A percentile compares a stretch with the other conserved stretches of the same genome.
Conservation (phyloP, 2,888 invertebrate species). For the Nymphalis polychloros region DNA sequence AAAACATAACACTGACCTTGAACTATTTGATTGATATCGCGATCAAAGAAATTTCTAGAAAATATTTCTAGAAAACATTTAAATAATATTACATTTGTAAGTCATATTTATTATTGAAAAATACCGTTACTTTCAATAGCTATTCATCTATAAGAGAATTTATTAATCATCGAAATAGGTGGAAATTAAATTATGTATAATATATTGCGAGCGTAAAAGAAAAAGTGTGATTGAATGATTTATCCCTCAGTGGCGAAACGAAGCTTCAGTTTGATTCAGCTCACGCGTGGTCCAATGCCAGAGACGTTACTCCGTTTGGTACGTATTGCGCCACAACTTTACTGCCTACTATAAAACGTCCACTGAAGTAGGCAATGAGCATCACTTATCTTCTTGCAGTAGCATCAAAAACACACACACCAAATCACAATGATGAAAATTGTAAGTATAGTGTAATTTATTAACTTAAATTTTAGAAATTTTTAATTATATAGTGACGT, state of each 20-base stretch:
- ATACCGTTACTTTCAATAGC: no score
- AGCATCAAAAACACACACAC: slow-evolving; percentile 51
- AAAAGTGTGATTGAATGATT: slow-evolving; percentile 39
- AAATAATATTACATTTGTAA: no score
- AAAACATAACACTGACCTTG: no score
- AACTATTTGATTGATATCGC: no score
- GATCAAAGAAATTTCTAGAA: no score
- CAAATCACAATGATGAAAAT: slow-evolving; percentile 71
- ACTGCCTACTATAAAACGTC: slow-evolving; percentile 61
- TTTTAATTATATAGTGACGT: neutral
- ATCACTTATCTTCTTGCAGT: slow-evolving; percentile 61
- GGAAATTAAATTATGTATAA: neutral
- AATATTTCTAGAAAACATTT: no score
- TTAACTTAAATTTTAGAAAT: neutral
- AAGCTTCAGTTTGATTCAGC: slow-evolving; percentile 52
- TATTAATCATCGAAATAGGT: no score
- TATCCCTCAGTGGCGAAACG: slow-evolving; percentile 49
- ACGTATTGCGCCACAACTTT: slow-evolving; percentile 54
- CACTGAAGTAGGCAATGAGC: slow-evolving; percentile 43
- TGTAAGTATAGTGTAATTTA: slow-evolving; percentile 53
- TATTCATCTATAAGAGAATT: no score
- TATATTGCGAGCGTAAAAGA: neutral
- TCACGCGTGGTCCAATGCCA: slow-evolving; percentile 74
- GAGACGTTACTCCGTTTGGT: slow-evolving; percentile 55
- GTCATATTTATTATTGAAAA: no score